Evolutionary conservation across 2,888 invertebrate genomes (phyloP).

Genomic region (Drosophila acutilabella): DNA sequence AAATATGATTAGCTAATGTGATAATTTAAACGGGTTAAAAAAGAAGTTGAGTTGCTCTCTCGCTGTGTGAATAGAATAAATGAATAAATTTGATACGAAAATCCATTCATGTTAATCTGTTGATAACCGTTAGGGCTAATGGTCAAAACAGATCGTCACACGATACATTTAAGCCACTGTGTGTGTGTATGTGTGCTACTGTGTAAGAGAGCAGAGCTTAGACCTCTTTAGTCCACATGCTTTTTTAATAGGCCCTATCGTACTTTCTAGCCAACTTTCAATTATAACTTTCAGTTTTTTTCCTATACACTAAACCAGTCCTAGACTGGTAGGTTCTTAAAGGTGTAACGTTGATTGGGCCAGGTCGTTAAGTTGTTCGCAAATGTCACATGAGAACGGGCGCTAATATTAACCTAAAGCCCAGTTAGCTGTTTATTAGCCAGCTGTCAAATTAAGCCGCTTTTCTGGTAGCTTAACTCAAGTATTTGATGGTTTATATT

Average conservation of each 20-base stretch:
- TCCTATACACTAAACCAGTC: constrained; percentile 27
- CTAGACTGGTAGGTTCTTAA: constrained; percentile 53
- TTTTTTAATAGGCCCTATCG: constrained; percentile 45
- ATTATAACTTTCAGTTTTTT: constrained; percentile 68
- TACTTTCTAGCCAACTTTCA: constrained; percentile 64
- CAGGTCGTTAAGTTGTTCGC: constrained; percentile 33
- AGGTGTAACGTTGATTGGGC: constrained; percentile 3
- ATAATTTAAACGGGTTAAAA: constrained; percentile 50
- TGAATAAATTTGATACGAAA: constrained; percentile 58
- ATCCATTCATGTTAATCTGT: constrained; percentile 42
- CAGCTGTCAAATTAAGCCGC: constrained; percentile 15
- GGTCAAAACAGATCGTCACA: constrained; percentile 46
- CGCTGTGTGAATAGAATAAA: constrained; percentile 43
- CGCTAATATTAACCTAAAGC: constrained; percentile 32
- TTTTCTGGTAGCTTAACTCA: constrained; percentile 18
- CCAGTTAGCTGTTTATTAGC: background rate
- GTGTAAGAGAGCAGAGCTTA: constrained; percentile 41
- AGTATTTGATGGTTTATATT: background rate
- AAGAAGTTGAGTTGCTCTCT: constrained; percentile 10
- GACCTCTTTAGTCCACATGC: constrained; percentile 41
- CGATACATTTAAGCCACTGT: constrained; percentile 23
- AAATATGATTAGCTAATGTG: constrained; percentile 56
- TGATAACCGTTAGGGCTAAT: constrained; percentile 64
- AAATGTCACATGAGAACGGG: constrained; percentile 46
- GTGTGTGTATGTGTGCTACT: constrained; percentile 43